These are phyloP conservation scores for Acrocera orbiculus DNA, from an alignment of 2,888 invertebrate genomes.

Conservation along the genomic window DNA sequence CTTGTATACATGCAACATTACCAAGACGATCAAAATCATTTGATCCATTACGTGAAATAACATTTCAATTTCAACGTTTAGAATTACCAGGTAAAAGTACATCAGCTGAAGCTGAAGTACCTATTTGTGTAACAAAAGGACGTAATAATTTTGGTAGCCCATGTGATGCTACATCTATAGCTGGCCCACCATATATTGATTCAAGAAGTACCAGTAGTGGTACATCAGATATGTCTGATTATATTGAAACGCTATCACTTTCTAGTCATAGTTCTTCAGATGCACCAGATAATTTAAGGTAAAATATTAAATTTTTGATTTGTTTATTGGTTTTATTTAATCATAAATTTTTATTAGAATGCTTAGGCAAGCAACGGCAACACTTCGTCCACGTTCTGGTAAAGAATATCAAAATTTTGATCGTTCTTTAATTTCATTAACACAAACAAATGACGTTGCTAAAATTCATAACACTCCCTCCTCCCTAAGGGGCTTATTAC, in stretches of 20 bases:
- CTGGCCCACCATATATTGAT: slow-evolving; percentile 36
- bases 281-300: slow-evolving; percentile 41
- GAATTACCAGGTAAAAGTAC: slow-evolving; percentile 48
- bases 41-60: slow-evolving; percentile 52
- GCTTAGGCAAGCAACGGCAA: slow-evolving; percentile 35
- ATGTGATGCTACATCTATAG: slow-evolving; percentile 24
- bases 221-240: slow-evolving; percentile 77
- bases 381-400: slow-evolving; percentile 66
- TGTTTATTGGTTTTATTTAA: not conserved
- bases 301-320: slow-evolving; percentile 5
- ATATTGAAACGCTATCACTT: slow-evolving; percentile 64
- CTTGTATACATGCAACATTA: slow-evolving; percentile 46
- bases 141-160: slow-evolving; percentile 34
- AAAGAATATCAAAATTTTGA: slow-evolving; percentile 77
- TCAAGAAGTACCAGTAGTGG: slow-evolving; percentile 67
- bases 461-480: slow-evolving; percentile 18
- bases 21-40: slow-evolving; percentile 61
- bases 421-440: slow-evolving; percentile 35
- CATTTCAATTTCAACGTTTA: slow-evolving; percentile 48
- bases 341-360: slow-evolving; percentile 11
- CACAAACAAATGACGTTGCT: slow-evolving; percentile 28
- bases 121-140: slow-evolving; percentile 44
- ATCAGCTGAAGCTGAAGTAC: slow-evolving; percentile 60
- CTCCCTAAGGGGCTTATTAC: slow-evolving; percentile 15
- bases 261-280: slow-evolving; percentile 67